Evolutionary conservation across 1,140 invertebrate genomes (phyloP).

Genomic region (Psix sp.): DNA sequence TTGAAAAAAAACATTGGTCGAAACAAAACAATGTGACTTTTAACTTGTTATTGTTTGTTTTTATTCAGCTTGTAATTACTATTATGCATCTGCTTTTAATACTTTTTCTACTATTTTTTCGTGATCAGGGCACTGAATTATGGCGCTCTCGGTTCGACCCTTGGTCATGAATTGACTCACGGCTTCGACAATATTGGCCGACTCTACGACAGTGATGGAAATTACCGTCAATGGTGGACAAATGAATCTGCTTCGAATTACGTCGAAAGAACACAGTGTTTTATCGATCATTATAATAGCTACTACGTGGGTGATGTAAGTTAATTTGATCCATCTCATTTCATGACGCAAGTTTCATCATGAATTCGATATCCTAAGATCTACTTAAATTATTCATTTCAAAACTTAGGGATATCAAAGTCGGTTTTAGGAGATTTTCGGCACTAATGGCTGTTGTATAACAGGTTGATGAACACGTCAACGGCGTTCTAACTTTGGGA

Average conservation of each 20-base stretch:
- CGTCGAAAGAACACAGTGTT: slow-evolving; percentile 88
- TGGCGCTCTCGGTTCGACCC: slow-evolving; percentile 87
- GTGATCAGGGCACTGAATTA: slow-evolving; percentile 86
- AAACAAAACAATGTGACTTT: no score
- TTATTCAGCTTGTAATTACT: no score
- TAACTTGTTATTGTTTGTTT: no score
- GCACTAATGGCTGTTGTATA: slow-evolving; percentile 22
- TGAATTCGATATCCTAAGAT: not conserved
- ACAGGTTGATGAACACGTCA: slow-evolving; percentile 79
- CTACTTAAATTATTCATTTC: no score
- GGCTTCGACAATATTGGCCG: slow-evolving; percentile 89
- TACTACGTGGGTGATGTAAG: slow-evolving; percentile 80
- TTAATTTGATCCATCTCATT: not conserved
- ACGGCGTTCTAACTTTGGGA: slow-evolving; percentile 87
- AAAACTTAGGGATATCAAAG: no score
- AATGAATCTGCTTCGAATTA: slow-evolving; percentile 84
- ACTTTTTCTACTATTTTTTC: slow-evolving; percentile 14
- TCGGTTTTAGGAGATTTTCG: no score
- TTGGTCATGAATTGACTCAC: slow-evolving; percentile 92
- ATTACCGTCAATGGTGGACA: slow-evolving; percentile 92
- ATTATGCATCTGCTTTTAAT: no score
- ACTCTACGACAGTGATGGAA: slow-evolving; percentile 85
- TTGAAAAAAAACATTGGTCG: no score
- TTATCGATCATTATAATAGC: slow-evolving; percentile 91
- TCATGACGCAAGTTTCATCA: not conserved